A percentile compares a stretch with the other conserved stretches of the same genome.
These are phyloP conservation scores for Ganaspis sp. DNA, from an alignment of 1,140 invertebrate species.

Conservation along the genomic window DNA sequence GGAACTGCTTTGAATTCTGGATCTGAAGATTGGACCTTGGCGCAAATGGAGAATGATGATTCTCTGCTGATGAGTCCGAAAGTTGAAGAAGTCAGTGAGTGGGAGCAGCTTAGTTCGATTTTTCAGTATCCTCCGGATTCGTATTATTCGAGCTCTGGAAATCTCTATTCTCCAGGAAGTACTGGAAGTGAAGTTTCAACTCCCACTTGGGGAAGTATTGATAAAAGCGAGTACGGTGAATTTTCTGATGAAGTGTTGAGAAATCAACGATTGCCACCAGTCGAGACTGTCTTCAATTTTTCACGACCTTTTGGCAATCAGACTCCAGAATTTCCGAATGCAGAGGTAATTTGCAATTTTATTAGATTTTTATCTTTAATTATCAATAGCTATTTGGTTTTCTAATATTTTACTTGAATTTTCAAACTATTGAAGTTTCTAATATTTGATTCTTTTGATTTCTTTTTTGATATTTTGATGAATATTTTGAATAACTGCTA, in stretches of 20 bases:
- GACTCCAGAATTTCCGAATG: constrained; percentile 46
- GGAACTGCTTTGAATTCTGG: background rate
- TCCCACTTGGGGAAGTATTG: constrained; percentile 59
- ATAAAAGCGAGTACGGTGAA: constrained; percentile 54
- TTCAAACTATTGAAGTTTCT: no score
- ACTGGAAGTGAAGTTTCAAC: constrained; percentile 60
- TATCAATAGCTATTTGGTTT: background rate
- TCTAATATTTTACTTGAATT: no score
- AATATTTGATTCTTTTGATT: no score
- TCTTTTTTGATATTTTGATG: no score
- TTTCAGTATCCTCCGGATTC: constrained; percentile 61
- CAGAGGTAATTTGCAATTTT: background rate
- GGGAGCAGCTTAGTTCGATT: constrained; percentile 62
- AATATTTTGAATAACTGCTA: no score
- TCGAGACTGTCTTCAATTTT: constrained; percentile 70
- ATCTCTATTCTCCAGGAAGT: constrained; percentile 50
- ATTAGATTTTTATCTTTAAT: background rate
- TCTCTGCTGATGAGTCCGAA: constrained; percentile 46
- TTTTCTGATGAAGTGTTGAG: constrained; percentile 53
- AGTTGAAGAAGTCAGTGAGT: constrained; percentile 57
- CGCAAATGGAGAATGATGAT: constrained; percentile 48
- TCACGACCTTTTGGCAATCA: constrained; percentile 60
- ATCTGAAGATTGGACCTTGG: constrained; percentile 44
- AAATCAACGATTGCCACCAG: constrained; percentile 63
- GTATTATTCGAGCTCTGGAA: constrained; percentile 33